A percentile compares a stretch with the other conserved stretches of the same genome.
phyloP scores from a whole-genome alignment of 2,113 vertebrate genomes.

The Riparia riparia region DNA sequence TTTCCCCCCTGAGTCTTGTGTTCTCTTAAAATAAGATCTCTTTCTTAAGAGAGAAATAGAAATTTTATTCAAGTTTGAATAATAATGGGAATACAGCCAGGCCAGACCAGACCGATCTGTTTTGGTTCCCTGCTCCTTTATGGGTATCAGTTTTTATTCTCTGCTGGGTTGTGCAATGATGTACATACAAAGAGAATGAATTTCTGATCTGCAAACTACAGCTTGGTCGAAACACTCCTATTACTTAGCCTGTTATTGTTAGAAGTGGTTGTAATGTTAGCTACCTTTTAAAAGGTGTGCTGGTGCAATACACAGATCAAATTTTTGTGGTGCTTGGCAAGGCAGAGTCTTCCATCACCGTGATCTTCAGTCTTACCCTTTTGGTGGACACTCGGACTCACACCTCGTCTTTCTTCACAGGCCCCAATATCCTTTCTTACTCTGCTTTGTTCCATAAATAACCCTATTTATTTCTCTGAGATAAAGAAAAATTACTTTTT shows the following conservation, averaged over 20 bases:
- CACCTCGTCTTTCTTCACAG: background rate
- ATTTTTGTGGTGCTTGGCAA: background rate
- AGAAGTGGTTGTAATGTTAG: background rate
- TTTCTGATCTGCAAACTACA: background rate
- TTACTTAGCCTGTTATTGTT: background rate
- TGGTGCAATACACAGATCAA: background rate
- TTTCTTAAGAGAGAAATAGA: background rate
- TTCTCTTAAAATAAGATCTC: background rate
- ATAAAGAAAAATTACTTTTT: background rate
- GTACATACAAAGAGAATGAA: background rate
- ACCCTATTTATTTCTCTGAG: background rate
- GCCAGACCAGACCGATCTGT: background rate
- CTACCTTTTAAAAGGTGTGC: background rate
- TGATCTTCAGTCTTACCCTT: background rate
- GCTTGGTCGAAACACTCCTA: background rate
- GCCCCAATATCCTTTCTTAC: background rate
- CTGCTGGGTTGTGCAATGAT: background rate
- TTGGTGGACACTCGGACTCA: background rate
- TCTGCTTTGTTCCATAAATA: background rate
- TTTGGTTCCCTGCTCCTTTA: background rate
- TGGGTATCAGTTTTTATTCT: background rate
- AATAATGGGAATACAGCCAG: background rate
- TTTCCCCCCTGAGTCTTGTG: rapidly evolving
- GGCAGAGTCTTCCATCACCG: background rate
- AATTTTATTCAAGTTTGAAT: background rate